Evolutionary conservation across 2,888 invertebrate genomes (phyloP).

Genomic region (Leucoma salicis): DNA sequence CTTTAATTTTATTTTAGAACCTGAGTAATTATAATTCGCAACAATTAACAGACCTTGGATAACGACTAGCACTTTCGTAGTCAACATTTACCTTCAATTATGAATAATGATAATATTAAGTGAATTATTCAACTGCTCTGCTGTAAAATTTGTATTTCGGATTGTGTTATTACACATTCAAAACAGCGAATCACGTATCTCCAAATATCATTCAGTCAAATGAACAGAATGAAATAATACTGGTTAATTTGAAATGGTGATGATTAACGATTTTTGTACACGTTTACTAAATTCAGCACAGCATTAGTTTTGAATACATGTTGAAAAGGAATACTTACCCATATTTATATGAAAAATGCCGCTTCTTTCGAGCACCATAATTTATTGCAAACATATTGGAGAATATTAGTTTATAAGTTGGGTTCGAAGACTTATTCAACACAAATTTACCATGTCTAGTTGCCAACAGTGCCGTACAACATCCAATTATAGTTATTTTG

Average conservation of each 20-base stretch:
- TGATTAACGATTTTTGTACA: conserved; percentile 28
- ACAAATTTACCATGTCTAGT: conserved; percentile 35
- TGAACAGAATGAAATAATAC: conserved; percentile 33
- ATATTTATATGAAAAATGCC: too few relatives aligned
- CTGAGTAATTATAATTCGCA: too few relatives aligned
- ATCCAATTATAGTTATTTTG: conserved; percentile 88
- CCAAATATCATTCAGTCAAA: conserved; percentile 10
- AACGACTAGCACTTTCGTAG: too few relatives aligned
- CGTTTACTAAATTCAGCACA: conserved; percentile 4
- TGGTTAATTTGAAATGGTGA: conserved; percentile 27
- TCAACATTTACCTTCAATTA: too few relatives aligned
- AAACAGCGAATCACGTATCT: background rate
- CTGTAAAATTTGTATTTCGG: too few relatives aligned
- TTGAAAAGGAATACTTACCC: too few relatives aligned
- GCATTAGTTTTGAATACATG: too few relatives aligned
- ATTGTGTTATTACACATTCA: too few relatives aligned
- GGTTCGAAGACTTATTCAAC: conserved; percentile 29
- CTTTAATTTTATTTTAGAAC: too few relatives aligned
- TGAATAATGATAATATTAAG: background rate
- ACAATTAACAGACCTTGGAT: too few relatives aligned
- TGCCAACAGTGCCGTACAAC: conserved; percentile 28
- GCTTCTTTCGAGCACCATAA: background rate
- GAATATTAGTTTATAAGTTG: conserved; percentile 24
- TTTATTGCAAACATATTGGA: background rate
- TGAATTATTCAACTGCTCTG: background rate